A percentile compares a stretch with the other conserved stretches of the same genome.
Evolutionary conservation across 2,113 vertebrate species (phyloP).

Genomic region (Phaetusa simplex): DNA sequence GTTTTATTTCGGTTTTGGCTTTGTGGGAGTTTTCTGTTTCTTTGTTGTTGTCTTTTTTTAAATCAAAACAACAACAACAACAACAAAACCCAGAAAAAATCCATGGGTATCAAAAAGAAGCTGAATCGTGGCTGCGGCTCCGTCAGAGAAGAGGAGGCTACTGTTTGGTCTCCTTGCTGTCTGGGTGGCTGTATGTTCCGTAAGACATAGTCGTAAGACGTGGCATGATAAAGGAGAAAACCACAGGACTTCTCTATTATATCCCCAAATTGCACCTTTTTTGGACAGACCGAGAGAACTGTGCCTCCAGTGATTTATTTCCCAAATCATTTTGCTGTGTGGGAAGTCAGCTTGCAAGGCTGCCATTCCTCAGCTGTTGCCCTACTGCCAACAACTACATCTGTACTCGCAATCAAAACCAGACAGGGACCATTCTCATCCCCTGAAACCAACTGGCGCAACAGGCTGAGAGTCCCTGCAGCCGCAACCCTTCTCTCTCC

Average conservation of each 20-base stretch:
- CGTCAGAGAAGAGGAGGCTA: neutral
- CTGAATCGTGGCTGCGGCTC: neutral
- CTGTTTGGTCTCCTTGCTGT: neutral
- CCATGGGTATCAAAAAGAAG: neutral
- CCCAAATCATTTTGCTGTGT: neutral
- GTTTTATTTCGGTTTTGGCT: fast-evolving
- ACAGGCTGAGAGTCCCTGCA: neutral
- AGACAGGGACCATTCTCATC: neutral
- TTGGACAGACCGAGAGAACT: neutral
- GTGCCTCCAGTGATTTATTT: neutral
- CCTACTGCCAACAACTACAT: neutral
- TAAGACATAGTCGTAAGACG: neutral
- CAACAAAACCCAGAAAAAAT: neutral
- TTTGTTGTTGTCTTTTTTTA: neutral
- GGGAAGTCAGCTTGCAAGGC: neutral
- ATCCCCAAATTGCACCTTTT: neutral
- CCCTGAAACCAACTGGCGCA: neutral
- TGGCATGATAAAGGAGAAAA: neutral
- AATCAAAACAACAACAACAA: neutral
- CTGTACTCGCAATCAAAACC: neutral
- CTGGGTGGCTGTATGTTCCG: neutral
- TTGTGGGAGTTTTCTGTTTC: neutral
- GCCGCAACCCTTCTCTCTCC: neutral
- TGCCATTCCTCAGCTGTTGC: neutral
- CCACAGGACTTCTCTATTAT: neutral